phyloP scores from a whole-genome alignment of 2,113 vertebrate genomes.

The Chascanopsetta lugubris region DNA sequence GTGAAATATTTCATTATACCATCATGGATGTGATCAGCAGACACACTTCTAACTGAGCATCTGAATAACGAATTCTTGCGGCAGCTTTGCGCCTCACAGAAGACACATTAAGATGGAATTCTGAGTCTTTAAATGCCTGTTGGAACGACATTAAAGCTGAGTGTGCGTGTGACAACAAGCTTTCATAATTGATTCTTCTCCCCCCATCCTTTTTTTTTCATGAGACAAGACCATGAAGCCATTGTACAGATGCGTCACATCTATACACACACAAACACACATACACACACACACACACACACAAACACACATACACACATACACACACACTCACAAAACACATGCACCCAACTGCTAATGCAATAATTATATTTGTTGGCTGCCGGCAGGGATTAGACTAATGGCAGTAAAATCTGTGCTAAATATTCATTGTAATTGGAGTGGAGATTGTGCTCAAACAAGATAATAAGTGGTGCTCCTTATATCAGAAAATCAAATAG shows the following conservation, averaged over 20 bases:
- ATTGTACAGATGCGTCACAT: conserved; percentile 9
- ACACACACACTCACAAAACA: conserved; percentile 13
- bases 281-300: conserved; percentile 11
- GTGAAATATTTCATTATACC: conserved; percentile 23
- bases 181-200: conserved; percentile 59
- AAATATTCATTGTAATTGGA: conserved; percentile 54
- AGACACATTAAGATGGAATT: conserved; percentile 48
- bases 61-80: conserved; percentile 48
- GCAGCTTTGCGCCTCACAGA: conserved; percentile 39
- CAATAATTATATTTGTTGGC: conserved; percentile 67
- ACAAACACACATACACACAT: conserved; percentile 2
- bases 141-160: conserved; percentile 44
- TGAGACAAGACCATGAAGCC: conserved; percentile 11
- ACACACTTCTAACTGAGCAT: conserved; percentile 27
- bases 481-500: conserved; percentile 18
- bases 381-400: conserved; percentile 59
- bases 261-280: conserved; percentile 8
- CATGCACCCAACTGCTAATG: conserved; percentile 47
- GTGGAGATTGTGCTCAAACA: conserved; percentile 52
- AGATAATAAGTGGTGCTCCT: conserved; percentile 37
- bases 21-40: conserved; percentile 40
- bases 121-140: conserved; percentile 27
- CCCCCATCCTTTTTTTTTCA: conserved; percentile 5
- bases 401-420: conserved; percentile 53
- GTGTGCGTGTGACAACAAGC: conserved; percentile 42